Base-by-base conservation (phyloP, 2,113 vertebrate genomes). In the Psammodynastes pulverulentus region DNA sequence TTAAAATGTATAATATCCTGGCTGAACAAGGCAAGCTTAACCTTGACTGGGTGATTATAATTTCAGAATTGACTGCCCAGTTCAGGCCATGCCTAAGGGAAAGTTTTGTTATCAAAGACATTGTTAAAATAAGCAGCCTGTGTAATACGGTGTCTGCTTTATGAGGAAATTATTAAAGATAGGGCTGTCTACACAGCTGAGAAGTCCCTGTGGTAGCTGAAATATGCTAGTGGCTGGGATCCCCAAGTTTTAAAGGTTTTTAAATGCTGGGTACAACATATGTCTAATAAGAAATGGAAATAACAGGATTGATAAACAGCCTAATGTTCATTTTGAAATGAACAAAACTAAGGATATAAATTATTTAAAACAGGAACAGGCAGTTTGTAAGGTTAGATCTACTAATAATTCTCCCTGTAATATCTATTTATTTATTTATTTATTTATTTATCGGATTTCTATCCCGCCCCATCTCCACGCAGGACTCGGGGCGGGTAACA, bases 11-110 rank as follows among this genome's bases (percentile, higher is more conserved):
- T 84, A 84, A 84, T 92, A 89, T 56, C 72, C 87, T 89, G 45
- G 23, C 43, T 92, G 72, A 92, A 84, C n/a, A 86, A 89, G 87
- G 54, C 92, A 94, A 92, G 90, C 91, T 94, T 94, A 93, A 96
- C 93, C 91, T 95, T 94, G 90, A 94, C 89, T 93, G 91, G 91
- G 91, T 95, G 95, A 94, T 94, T 94, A 93, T 86, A 90, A 96
- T 93, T 96, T 95, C 89, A 91, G 93, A 96, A 94, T 62, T 94
- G 91, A 91, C 90, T 96, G 92, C 92, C 92, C 93, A 90, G 91
- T 89, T 94, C 93, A 15, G 94, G 93, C 93, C 84, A 56, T 91
- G 84, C 92, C 91, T 94, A 26, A 39, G 91, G 79, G 91, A 95
- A 79, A 91, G 8, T 92, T 89, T 94, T 56, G 84, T 34, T 93